These are phyloP conservation scores for Hoplodrina blanda DNA, from an alignment of 2,888 invertebrate species.

Conservation along the genomic window DNA sequence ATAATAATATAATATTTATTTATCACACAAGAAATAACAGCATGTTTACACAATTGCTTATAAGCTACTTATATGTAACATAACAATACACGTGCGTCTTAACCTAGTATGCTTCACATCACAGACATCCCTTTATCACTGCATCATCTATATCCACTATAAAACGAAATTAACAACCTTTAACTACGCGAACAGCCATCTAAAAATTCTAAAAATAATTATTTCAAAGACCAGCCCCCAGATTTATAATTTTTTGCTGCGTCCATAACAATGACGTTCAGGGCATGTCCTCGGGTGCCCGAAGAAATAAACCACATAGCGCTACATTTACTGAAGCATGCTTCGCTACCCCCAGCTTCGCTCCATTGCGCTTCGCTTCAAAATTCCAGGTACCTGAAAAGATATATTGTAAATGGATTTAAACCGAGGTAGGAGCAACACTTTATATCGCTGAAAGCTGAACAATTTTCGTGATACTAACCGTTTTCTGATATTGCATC, in stretches of 20 bases:
- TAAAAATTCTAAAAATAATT: slow-evolving; percentile 1
- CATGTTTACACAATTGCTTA: too few relatives aligned
- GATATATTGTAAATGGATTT: slow-evolving; percentile 67
- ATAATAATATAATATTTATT: too few relatives aligned
- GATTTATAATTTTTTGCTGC: too few relatives aligned
- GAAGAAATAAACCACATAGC: slow-evolving; percentile 48
- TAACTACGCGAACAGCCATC: not conserved
- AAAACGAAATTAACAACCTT: not conserved
- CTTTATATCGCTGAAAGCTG: slow-evolving; percentile 62
- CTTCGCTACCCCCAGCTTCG: slow-evolving; percentile 29
- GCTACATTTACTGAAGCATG: slow-evolving; percentile 47
- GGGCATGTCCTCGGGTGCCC: slow-evolving; percentile 24
- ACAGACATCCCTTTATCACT: not conserved
- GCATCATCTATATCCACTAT: not conserved
- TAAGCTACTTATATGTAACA: too few relatives aligned
- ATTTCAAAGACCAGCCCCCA: not conserved
- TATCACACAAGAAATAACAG: too few relatives aligned
- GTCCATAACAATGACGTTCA: slow-evolving; percentile 20
- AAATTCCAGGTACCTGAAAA: slow-evolving; percentile 52
- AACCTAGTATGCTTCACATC: not conserved
- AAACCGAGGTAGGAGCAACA: slow-evolving; percentile 56
- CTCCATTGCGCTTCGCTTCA: slow-evolving; percentile 45
- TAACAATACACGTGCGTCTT: too few relatives aligned
- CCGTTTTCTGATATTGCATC: slow-evolving; percentile 61
- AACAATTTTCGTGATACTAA: slow-evolving; percentile 60